A percentile compares a stretch with the other conserved stretches of the same genome.
phyloP scores from a whole-genome alignment of 2,113 vertebrate genomes.

The Onychostoma macrolepis region DNA sequence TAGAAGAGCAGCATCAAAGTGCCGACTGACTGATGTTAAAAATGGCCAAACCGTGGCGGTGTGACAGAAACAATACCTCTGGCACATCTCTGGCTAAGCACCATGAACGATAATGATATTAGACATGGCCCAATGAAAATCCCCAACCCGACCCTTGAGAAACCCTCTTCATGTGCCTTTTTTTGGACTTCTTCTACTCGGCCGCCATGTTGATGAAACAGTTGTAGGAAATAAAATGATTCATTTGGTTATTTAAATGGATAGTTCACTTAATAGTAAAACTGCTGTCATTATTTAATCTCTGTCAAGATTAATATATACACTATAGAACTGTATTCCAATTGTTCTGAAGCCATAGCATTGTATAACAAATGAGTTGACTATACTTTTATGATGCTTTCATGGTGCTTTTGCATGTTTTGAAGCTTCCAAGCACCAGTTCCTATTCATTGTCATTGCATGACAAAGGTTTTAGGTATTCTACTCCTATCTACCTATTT shows the following conservation, averaged over 20 bases:
- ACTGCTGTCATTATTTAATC: neutral
- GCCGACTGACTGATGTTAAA: slow-evolving; percentile 42
- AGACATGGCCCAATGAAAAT: slow-evolving; percentile 47
- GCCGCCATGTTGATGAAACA: neutral
- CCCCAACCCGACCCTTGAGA: slow-evolving; percentile 43
- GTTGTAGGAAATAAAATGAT: slow-evolving; percentile 9
- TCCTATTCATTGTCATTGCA: neutral
- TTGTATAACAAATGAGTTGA: neutral
- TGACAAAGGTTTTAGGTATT: neutral
- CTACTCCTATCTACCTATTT: neutral
- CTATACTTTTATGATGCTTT: neutral
- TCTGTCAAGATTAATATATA: neutral
- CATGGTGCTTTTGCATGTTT: neutral
- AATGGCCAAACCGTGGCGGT: slow-evolving; percentile 17
- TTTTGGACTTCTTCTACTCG: neutral
- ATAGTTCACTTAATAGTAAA: neutral
- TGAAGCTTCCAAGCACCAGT: neutral
- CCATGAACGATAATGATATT: slow-evolving; percentile 48
- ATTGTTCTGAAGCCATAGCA: neutral
- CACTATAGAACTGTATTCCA: neutral
- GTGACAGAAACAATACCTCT: slow-evolving; percentile 45
- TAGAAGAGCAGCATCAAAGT: slow-evolving; percentile 50
- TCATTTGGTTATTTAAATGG: neutral
- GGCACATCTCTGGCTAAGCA: slow-evolving; percentile 45
- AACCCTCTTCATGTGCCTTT: slow-evolving; percentile 5